Conservation (phyloP, 2,888 invertebrate genomes). For the Ctenicera cuprea region DNA sequence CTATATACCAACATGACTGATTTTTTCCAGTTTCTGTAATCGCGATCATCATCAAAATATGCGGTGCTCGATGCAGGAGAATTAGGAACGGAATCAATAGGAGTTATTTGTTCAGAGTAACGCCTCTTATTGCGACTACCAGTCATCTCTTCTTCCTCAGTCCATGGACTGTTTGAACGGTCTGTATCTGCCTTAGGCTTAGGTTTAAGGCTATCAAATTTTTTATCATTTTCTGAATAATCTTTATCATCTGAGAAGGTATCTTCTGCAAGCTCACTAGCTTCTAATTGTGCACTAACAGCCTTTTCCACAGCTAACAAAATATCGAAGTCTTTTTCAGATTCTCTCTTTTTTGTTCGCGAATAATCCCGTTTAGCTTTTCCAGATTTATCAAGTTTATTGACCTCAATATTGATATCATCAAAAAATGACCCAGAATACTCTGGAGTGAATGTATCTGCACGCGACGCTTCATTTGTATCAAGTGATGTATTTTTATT, state of each 20-base stretch:
- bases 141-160: conserved; percentile 73
- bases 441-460: conserved; percentile 62
- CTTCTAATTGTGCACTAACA: conserved; percentile 65
- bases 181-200: conserved; percentile 71
- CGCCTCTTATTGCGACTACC: conserved; percentile 63
- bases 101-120: conserved; percentile 74
- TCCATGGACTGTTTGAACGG: conserved; percentile 76
- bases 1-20: conserved; percentile 89
- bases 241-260: conserved; percentile 63
- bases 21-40: conserved; percentile 91
- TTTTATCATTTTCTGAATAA: conserved; percentile 62
- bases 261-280: conserved; percentile 63
- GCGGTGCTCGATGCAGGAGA: conserved; percentile 75
- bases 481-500: conserved; percentile 17
- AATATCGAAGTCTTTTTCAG: conserved; percentile 72
- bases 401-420: conserved; percentile 76
- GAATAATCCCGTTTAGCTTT: conserved; percentile 80
- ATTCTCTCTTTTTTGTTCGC: conserved; percentile 67
- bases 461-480: conserved; percentile 43
- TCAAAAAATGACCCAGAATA: conserved; percentile 71
- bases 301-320: conserved; percentile 69
- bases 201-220: conserved; percentile 59
- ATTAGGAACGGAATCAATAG: conserved; percentile 79
- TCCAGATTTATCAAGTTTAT: conserved; percentile 78
- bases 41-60: conserved; percentile 82